Base-by-base conservation (phyloP, 2,113 vertebrate genomes). In the Excalfactoria chinensis region DNA sequence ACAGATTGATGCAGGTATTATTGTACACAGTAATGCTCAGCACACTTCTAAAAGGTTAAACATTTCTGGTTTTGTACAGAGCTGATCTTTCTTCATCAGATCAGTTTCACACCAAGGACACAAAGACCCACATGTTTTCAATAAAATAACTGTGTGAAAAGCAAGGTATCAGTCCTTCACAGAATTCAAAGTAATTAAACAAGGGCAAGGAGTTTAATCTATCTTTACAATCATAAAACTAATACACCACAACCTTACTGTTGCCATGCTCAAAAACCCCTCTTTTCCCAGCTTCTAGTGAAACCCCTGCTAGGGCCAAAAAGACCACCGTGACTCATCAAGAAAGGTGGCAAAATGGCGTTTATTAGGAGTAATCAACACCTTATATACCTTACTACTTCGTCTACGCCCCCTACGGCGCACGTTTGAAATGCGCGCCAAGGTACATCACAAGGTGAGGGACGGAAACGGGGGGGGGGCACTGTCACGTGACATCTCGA, bases 221-320 rank as follows among this genome's bases (percentile, higher is more conserved):
- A 23, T 58, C 51, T 71, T 86, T 78, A 75, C 87, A 91, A 74
- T 34, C 73, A 49, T 46, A 84, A 75, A 96, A 64, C 43, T 41
- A 37, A 46, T 26, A 41, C 5, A 41, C 30, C 20, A 32, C 62
- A 87, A 82, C 28, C 5, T 78, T 71, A n/a, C 17, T 60, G 51
- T 87, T n/a, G n/a, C n/a, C n/a, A n/a, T n/a, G n/a, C n/a, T n/a
- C n/a, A n/a, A n/a, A n/a, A n/a, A n/a, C n/a, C n/a, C n/a, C n/a
- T n/a, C n/a, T n/a, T n/a, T n/a, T n/a, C n/a, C n/a, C n/a, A n/a
- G n/a, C n/a, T n/a, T n/a, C n/a, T n/a, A n/a, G n/a, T n/a, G n/a
- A n/a, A n/a, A n/a, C n/a, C n/a, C n/a, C n/a, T n/a, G n/a, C n/a
- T n/a, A n/a, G n/a, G n/a, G n/a, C n/a, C n/a, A n/a, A n/a, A n/a